phyloP scores from a whole-genome alignment of 2,888 invertebrate species.

The Schrankia costaestrigalis region DNA sequence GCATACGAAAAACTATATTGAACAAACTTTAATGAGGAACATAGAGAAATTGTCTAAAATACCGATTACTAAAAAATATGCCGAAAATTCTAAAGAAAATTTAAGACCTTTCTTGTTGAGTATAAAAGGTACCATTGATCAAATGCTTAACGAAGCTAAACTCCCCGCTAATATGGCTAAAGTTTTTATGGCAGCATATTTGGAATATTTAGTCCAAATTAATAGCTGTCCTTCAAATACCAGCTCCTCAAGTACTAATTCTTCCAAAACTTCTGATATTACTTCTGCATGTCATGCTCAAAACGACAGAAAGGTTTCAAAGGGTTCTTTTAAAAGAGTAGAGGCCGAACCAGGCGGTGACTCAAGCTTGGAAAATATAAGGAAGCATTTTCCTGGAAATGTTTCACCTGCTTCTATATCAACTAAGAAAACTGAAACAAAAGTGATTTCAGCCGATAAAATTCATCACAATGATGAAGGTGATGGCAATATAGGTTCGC shows the following conservation, averaged over 20 bases:
- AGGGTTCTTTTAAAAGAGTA: too few species aligned
- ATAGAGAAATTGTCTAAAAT: constrained; percentile 39
- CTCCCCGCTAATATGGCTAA: constrained; percentile 54
- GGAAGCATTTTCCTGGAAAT: too few species aligned
- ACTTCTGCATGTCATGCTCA: too few species aligned
- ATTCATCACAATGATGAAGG: too few species aligned
- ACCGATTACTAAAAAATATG: constrained; percentile 13
- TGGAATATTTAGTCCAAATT: constrained; percentile 50
- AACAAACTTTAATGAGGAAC: constrained; percentile 52
- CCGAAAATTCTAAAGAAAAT: constrained; percentile 27
- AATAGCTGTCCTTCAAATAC: constrained; percentile 32
- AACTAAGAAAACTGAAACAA: too few species aligned
- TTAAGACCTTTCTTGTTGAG: constrained; percentile 53
- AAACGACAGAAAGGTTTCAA: constrained; percentile 50
- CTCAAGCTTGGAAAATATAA: too few species aligned
- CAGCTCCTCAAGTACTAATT: constrained; percentile 42
- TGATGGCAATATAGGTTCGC: too few species aligned
- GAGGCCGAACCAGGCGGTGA: too few species aligned
- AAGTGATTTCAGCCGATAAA: too few species aligned
- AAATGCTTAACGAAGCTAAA: constrained; percentile 53
- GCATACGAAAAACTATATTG: constrained; percentile 54
- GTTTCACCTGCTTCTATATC: too few species aligned
- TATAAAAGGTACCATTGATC: constrained; percentile 58
- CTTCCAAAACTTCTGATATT: constrained; percentile 19
- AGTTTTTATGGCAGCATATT: constrained; percentile 56